phyloP scores from a whole-genome alignment of 1,140 invertebrate species.

The Tribolium castaneum region DNA sequence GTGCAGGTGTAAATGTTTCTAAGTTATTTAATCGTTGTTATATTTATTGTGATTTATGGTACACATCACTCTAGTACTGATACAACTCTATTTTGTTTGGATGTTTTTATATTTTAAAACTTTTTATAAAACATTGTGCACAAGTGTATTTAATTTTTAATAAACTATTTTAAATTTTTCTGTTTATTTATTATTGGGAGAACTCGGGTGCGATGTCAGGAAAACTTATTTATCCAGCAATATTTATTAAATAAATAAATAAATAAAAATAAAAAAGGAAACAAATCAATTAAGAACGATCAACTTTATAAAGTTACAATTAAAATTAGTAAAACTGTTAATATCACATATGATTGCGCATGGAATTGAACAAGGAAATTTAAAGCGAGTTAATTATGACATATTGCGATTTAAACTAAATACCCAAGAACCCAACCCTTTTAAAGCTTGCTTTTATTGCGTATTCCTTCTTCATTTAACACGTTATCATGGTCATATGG shows the following conservation, averaged over 20 bases:
- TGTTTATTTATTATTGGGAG: neutral
- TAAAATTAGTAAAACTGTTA: neutral
- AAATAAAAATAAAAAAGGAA: too few species aligned
- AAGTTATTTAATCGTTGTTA: neutral
- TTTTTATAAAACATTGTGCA: constrained; percentile 33
- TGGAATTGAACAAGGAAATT: neutral
- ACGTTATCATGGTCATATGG: neutral
- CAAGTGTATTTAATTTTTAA: constrained; percentile 23
- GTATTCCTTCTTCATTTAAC: neutral
- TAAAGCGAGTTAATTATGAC: neutral
- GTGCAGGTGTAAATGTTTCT: constrained; percentile 24
- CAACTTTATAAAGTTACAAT: neutral
- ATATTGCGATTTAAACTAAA: neutral
- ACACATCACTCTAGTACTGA: constrained; percentile 7
- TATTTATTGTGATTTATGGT: constrained; percentile 16
- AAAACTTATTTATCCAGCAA: too few species aligned
- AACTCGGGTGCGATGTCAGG: too few species aligned
- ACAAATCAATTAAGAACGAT: too few species aligned
- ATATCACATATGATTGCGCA: neutral
- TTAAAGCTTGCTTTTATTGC: constrained; percentile 12
- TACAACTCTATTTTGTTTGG: constrained; percentile 6
- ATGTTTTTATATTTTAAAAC: constrained; percentile 35
- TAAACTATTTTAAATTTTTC: constrained; percentile 12
- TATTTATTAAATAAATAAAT: too few species aligned
- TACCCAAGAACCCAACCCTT: neutral